Conservation (phyloP, 2,797 vertebrate species). For the Premnoplex brunnescens region DNA sequence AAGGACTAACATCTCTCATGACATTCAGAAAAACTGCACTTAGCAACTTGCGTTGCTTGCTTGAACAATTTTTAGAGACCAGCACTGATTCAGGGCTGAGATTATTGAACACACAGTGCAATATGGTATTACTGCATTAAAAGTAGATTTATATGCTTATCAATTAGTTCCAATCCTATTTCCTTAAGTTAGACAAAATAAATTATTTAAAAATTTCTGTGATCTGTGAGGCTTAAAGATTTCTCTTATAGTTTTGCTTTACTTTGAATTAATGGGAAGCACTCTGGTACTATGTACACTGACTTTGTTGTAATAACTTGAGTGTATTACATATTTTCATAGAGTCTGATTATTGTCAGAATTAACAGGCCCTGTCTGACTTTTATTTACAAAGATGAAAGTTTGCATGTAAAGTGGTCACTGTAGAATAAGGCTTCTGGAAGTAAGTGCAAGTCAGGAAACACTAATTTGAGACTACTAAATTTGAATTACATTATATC, state of each 20-base stretch:
- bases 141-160: not conserved
- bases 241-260: not conserved
- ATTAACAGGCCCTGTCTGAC: not conserved
- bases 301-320: not conserved
- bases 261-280: not conserved
- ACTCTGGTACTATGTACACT: not conserved
- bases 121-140: not conserved
- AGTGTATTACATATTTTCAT: not conserved
- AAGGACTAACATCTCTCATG: not conserved
- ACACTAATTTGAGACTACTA: not conserved
- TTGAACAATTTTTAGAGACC: not conserved
- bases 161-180: not conserved
- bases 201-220: not conserved
- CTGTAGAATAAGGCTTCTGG: not conserved
- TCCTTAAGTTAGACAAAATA: not conserved
- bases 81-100: not conserved
- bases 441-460: not conserved
- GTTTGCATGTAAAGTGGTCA: not conserved
- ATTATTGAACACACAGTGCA: not conserved
- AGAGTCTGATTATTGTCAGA: not conserved
- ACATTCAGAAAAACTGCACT: not conserved
- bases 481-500: not conserved
- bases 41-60: not conserved
- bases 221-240: not conserved
- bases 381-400: not conserved